A percentile compares a stretch with the other conserved stretches of the same genome.
These are phyloP conservation scores for Hydrolagus colliei DNA, from an alignment of 2,797 vertebrate genomes.

Conservation along the genomic window DNA sequence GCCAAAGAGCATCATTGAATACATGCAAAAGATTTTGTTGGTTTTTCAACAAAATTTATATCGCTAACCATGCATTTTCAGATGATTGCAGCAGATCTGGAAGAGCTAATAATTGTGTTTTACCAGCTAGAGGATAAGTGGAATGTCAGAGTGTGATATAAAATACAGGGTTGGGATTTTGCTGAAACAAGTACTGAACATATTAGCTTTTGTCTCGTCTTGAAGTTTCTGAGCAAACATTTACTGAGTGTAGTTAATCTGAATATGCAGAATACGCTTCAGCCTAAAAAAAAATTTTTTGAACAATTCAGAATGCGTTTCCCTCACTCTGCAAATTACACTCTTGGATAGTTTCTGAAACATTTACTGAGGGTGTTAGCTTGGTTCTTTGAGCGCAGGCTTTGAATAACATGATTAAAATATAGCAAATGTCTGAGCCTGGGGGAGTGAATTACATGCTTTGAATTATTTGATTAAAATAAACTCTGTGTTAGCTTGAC, in stretches of 20 bases:
- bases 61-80: too few species aligned
- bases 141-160: background rate
- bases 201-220: background rate
- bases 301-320: slow-evolving; percentile 3
- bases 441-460: slow-evolving; percentile 3
- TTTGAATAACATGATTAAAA: slow-evolving; percentile 27
- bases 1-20: too few species aligned
- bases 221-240: background rate
- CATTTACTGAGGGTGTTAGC: slow-evolving; percentile 15
- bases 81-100: too few species aligned
- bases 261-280: background rate
- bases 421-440: slow-evolving; percentile 21
- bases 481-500: background rate
- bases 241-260: background rate
- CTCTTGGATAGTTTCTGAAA: slow-evolving; percentile 23
- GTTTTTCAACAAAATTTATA: too few species aligned
- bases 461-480: slow-evolving; percentile 32
- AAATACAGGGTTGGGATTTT: background rate
- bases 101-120: background rate
- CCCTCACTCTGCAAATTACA: slow-evolving; percentile 17
- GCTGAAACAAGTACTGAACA: too few species aligned
- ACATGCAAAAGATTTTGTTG: too few species aligned
- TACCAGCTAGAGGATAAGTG: background rate
- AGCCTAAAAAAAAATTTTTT: background rate
- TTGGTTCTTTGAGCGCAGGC: slow-evolving; percentile 9